Conservation (phyloP, 2,888 invertebrate genomes). For the Catocala fraxini region DNA sequence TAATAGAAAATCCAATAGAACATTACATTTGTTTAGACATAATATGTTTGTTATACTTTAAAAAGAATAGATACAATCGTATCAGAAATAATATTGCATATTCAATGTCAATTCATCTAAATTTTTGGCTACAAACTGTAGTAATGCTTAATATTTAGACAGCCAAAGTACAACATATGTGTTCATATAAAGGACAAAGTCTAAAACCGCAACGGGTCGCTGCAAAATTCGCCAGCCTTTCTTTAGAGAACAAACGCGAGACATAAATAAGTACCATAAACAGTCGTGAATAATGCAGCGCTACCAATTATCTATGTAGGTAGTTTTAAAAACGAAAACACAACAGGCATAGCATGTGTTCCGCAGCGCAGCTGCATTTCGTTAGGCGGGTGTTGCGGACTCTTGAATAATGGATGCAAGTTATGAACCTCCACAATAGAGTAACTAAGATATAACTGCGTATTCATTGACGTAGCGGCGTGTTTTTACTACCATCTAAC, state of each 20-base stretch:
- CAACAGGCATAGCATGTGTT: constrained; percentile 27
- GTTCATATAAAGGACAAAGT: too few species aligned
- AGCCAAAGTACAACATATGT: too few species aligned
- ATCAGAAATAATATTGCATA: too few species aligned
- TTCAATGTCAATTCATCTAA: too few species aligned
- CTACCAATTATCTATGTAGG: constrained; percentile 24
- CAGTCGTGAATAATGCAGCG: constrained; percentile 18
- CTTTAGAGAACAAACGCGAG: constrained; percentile 2
- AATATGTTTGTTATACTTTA: too few species aligned
- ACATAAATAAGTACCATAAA: constrained; percentile 9
- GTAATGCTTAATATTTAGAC: too few species aligned
- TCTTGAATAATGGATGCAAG: constrained; percentile 44
- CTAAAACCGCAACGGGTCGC: too few species aligned
- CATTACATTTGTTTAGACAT: too few species aligned
- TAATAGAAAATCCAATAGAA: too few species aligned
- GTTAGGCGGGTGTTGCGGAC: constrained; percentile 26
- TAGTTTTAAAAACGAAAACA: constrained; percentile 23
- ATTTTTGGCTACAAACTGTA: too few species aligned
- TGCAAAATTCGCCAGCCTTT: too few species aligned
- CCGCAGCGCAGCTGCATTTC: constrained; percentile 26
- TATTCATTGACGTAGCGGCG: constrained; percentile 14
- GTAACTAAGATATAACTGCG: constrained; percentile 19
- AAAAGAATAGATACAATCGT: too few species aligned
- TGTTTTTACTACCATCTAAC: not conserved
- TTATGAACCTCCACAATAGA: constrained; percentile 39